phyloP scores from a whole-genome alignment of 2,888 invertebrate genomes.

The Callyntrura guangdongensis region DNA sequence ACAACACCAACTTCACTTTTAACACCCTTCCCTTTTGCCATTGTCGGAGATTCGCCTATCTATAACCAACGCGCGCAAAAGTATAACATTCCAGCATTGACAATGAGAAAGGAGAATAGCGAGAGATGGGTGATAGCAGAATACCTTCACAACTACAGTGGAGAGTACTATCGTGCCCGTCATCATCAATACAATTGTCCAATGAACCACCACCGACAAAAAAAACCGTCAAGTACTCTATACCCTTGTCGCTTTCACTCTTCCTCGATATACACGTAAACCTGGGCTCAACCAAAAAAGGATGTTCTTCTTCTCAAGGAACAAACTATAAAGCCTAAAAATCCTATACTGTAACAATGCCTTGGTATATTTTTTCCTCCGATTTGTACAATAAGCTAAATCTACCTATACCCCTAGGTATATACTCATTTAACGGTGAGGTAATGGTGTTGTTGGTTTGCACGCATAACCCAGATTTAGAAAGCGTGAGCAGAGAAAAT shows the following conservation, averaged over 20 bases:
- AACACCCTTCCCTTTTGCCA: neutral
- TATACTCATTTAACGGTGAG: neutral
- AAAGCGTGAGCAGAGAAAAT: conserved; percentile 15
- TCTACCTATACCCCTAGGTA: neutral
- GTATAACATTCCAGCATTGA: conserved; percentile 5
- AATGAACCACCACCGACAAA: conserved; percentile 51
- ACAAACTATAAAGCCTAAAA: neutral
- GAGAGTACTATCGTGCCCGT: conserved; percentile 12
- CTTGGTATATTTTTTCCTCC: neutral
- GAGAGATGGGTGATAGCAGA: neutral
- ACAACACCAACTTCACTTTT: conserved; percentile 58
- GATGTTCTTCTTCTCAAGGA: neutral
- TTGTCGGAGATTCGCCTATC: neutral
- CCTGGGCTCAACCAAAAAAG: neutral
- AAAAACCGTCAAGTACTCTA: conserved; percentile 51
- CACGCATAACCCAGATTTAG: conserved; percentile 72
- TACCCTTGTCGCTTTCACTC: conserved; percentile 45
- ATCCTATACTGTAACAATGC: neutral
- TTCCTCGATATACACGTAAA: conserved; percentile 11
- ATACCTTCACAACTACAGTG: conserved; percentile 11
- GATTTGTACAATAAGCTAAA: neutral
- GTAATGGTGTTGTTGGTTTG: conserved; percentile 33
- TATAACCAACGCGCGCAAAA: conserved; percentile 8
- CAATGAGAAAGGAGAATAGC: conserved; percentile 25
- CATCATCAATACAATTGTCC: conserved; percentile 67